Base-by-base conservation (phyloP, 2,113 vertebrate species). In the Labrus mixtus region DNA sequence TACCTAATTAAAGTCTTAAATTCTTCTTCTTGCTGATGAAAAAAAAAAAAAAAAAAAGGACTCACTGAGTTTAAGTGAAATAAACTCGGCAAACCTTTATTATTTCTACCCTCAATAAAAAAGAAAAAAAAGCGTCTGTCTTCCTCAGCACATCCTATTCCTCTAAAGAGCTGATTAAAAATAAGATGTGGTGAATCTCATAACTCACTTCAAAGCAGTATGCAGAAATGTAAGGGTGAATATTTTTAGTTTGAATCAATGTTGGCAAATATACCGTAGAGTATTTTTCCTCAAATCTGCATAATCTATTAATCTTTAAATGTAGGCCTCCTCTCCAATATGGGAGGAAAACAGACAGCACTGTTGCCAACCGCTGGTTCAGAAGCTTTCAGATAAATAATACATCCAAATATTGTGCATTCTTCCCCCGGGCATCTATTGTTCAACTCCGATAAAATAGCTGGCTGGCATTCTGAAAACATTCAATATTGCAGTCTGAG, bases 381-480 rank as follows among this genome's bases (percentile, higher is more conserved):
- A 73, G 48, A 79, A 86, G 72, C 68, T 80, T 70, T 80, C 33
- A 76, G 68, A 86, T 89, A 69, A 88, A 88, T 87, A 88, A 91
- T 82, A 86, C 69, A 89, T 84, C 58, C 60, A 76, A 69, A 78
- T 76, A 62, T 59, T 72, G 64, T 80, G 77, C 68, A 76, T 80
- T 83, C 64, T 64, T 73, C 61, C 68, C 54, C 0, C 0, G 77
- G 77, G 60, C 68, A 61, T 80, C 75, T 62, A 80, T 82, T 83
- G 76, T 91, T 82, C n/a, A 80, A 81, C 46, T 69, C 41, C 23
- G 75, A 76, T 73, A 64, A 87, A 87, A 73, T 56, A 78, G 59
- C 50, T 0, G 46, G 50, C 55, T 36, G 53, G 72, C 41, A 61
- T 50, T 60, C 63, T 69, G 39, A 72, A 90, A 68, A 72, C 51